Percentiles rank a stretch among this genome's conserved stretches.
These are phyloP conservation scores for Dryococelus australis DNA, from an alignment of 2,888 invertebrate genomes.

Conservation along the genomic window DNA sequence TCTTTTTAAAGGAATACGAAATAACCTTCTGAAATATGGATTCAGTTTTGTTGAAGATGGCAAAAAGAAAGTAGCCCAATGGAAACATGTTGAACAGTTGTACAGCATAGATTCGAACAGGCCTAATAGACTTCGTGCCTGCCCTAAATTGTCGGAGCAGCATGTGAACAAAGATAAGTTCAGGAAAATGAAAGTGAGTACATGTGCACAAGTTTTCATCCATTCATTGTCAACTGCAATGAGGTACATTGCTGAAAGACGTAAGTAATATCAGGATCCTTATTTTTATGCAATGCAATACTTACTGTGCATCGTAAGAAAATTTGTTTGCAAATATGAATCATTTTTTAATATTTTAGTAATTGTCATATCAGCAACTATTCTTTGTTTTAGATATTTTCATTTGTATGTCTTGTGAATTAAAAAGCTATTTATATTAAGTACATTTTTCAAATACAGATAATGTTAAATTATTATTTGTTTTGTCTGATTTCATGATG, in stretches of 20 bases:
- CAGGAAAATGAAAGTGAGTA: constrained; percentile 24
- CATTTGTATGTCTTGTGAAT: too few relatives aligned
- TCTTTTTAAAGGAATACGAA: constrained; percentile 6
- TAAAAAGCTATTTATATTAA: too few relatives aligned
- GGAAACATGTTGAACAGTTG: constrained; percentile 11
- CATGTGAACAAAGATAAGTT: neutral
- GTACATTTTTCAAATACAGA: too few relatives aligned
- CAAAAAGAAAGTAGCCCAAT: neutral
- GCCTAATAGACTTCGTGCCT: neutral
- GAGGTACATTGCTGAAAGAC: constrained; percentile 10
- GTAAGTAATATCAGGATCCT: neutral
- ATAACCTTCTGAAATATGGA: constrained; percentile 12
- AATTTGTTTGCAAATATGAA: neutral
- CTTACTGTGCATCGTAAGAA: too few relatives aligned
- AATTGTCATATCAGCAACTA: neutral
- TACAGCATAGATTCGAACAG: neutral
- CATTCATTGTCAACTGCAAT: neutral
- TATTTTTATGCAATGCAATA: neutral
- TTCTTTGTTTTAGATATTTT: neutral
- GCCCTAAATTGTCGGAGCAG: neutral
- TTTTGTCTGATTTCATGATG: too few relatives aligned
- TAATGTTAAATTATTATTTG: too few relatives aligned
- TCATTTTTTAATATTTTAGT: neutral
- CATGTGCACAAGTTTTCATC: neutral
- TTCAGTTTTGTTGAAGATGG: constrained; percentile 7